Percentiles rank a stretch among this genome's conserved stretches.
Conservation (phyloP, 2,888 invertebrate species). For the Sminthurides aquaticus region DNA sequence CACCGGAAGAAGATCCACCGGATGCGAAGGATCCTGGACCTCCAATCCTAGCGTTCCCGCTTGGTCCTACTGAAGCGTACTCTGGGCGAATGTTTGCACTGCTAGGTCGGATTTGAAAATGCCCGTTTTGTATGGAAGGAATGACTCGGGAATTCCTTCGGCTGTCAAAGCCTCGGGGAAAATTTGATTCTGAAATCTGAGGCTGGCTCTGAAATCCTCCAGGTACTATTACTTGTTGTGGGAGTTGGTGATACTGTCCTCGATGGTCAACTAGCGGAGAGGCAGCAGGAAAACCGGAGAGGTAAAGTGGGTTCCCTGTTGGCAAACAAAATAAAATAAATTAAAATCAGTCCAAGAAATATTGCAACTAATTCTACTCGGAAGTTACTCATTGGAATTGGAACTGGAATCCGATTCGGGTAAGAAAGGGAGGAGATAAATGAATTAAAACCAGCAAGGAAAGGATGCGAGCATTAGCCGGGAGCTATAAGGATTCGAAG, state of each 20-base stretch:
- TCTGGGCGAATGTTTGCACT: constrained; percentile 13
- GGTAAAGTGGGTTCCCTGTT: neutral
- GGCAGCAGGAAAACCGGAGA: constrained; percentile 4
- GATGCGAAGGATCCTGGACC: neutral
- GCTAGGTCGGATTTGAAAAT: constrained; percentile 22
- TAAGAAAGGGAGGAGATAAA: too few relatives aligned
- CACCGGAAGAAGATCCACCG: neutral
- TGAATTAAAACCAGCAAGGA: too few relatives aligned
- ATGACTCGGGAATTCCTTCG: neutral
- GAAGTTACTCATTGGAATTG: too few relatives aligned
- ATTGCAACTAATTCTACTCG: too few relatives aligned
- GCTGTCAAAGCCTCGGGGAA: constrained; percentile 3
- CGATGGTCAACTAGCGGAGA: constrained; percentile 9
- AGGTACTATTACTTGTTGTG: constrained; percentile 41
- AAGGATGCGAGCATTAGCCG: too few relatives aligned
- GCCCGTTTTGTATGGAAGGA: constrained; percentile 23
- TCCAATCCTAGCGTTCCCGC: neutral
- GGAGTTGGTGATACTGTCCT: constrained; percentile 17
- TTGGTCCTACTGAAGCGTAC: neutral
- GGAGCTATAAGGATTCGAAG: too few relatives aligned
- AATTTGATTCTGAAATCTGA: constrained; percentile 12
- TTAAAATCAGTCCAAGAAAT: neutral
- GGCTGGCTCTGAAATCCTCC: constrained; percentile 34
- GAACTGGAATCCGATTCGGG: too few relatives aligned
- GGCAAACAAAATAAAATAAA: neutral